Evolutionary conservation across 1,140 invertebrate genomes (phyloP).

Genomic region (Caerostris extrusa): DNA sequence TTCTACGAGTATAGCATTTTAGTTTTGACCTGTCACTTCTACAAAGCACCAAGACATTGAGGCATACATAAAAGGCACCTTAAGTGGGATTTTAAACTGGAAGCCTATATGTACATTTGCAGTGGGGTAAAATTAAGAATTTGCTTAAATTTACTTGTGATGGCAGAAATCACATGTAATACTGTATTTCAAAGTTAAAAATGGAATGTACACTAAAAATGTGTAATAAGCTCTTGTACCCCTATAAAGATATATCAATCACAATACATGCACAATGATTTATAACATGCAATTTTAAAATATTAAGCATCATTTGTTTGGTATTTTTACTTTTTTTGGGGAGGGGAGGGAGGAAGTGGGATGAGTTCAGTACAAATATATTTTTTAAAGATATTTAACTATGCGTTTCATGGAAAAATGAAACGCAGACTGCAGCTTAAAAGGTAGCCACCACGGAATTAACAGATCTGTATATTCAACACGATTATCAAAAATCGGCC

Average conservation of each 20-base stretch:
- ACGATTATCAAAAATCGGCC: slow-evolving; percentile 76
- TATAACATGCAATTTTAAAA: slow-evolving; percentile 78
- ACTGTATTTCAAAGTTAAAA: slow-evolving; percentile 76
- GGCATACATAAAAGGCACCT: slow-evolving; percentile 68
- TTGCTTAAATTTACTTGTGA: slow-evolving; percentile 68
- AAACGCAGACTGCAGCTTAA: slow-evolving; percentile 51
- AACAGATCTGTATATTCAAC: slow-evolving; percentile 77
- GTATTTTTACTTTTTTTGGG: neutral
- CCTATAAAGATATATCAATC: slow-evolving; percentile 77
- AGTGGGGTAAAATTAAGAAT: slow-evolving; percentile 45
- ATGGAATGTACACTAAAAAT: slow-evolving; percentile 78
- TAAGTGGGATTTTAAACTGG: slow-evolving; percentile 46
- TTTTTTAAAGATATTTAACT: slow-evolving; percentile 72
- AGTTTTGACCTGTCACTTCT: slow-evolving; percentile 40
- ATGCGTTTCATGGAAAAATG: slow-evolving; percentile 49
- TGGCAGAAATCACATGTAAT: slow-evolving; percentile 72
- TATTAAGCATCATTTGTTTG: slow-evolving; percentile 67
- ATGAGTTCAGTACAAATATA: slow-evolving; percentile 72
- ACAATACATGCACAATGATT: slow-evolving; percentile 75
- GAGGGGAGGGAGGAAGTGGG: neutral
- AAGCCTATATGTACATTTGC: slow-evolving; percentile 66
- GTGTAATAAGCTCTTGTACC: slow-evolving; percentile 78
- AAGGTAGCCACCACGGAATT: slow-evolving; percentile 72
- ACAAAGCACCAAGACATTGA: slow-evolving; percentile 67
- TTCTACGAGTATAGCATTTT: slow-evolving; percentile 24